phyloP scores from a whole-genome alignment of 1,140 invertebrate genomes.

The Procambarus virginalis region DNA sequence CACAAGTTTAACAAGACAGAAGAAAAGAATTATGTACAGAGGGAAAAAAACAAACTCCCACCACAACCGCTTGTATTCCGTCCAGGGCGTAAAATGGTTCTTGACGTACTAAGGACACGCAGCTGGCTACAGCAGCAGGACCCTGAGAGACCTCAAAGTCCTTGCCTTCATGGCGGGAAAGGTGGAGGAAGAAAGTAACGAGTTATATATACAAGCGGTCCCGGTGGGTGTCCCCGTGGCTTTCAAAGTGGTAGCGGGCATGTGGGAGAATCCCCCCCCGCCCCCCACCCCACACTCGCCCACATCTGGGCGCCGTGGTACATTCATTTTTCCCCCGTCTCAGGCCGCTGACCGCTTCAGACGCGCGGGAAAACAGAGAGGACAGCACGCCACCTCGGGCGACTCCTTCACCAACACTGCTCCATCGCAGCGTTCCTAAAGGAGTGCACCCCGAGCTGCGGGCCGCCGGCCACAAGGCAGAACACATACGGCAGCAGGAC shows the following conservation, averaged over 20 bases:
- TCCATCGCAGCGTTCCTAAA: not conserved
- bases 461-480: not conserved
- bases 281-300: not conserved
- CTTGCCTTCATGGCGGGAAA: too few relatives aligned
- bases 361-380: not conserved
- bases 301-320: not conserved
- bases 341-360: not conserved
- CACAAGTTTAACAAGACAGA: slow-evolving; percentile 26
- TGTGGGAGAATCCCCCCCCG: not conserved
- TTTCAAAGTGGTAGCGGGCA: not conserved
- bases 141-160: too few relatives aligned
- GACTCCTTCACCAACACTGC: not conserved
- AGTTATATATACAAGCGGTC: slow-evolving; percentile 31
- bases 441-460: not conserved
- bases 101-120: not conserved
- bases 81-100: not conserved
- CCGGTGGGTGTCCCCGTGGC: slow-evolving; percentile 45
- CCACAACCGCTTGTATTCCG: slow-evolving; percentile 32
- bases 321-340: too few relatives aligned
- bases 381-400: not conserved
- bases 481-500: not conserved
- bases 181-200: not conserved
- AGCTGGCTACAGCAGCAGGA: not conserved
- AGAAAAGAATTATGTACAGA: not conserved
- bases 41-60: slow-evolving; percentile 14